A percentile compares a stretch with the other conserved stretches of the same genome.
These are phyloP conservation scores for Xenopus tropicalis DNA, from an alignment of 2,113 vertebrate species.

Conservation along the genomic window DNA sequence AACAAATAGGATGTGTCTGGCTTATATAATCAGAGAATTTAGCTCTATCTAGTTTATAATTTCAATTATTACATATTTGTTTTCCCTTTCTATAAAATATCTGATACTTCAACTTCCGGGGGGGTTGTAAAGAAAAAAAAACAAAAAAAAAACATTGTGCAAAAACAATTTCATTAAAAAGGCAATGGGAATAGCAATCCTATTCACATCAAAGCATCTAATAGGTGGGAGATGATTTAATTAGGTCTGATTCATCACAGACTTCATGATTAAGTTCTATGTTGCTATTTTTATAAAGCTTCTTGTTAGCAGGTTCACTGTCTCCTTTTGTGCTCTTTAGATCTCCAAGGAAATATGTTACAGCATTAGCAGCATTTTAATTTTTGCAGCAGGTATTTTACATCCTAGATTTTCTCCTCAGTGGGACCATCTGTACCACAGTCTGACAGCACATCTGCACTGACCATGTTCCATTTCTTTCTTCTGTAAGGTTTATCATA, in stretches of 20 bases:
- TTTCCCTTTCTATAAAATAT: too few species aligned
- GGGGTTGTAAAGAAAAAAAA: too few species aligned
- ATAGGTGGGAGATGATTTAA: slow-evolving; percentile 2
- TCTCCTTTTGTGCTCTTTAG: slow-evolving; percentile 36
- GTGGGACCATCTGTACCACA: slow-evolving; percentile 40
- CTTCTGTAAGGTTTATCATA: slow-evolving; percentile 15
- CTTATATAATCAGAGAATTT: too few species aligned
- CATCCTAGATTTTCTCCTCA: slow-evolving; percentile 33
- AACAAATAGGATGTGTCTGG: too few species aligned
- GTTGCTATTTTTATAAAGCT: slow-evolving; percentile 42
- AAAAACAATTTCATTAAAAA: too few species aligned
- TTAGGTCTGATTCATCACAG: slow-evolving; percentile 6
- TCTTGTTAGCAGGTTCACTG: slow-evolving; percentile 35
- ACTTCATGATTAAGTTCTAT: background rate
- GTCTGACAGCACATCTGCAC: slow-evolving; percentile 34
- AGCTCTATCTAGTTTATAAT: too few species aligned
- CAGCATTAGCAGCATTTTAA: slow-evolving; percentile 42
- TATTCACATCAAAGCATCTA: background rate
- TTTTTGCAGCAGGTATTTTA: slow-evolving; percentile 28
- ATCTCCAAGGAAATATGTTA: slow-evolving; percentile 42
- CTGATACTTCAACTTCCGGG: too few species aligned
- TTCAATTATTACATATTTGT: too few species aligned
- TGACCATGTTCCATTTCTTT: slow-evolving; percentile 16
- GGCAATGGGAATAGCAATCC: too few species aligned
- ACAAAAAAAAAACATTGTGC: too few species aligned